Evolutionary conservation across 2,888 invertebrate genomes (phyloP), one percentile per base, ranked within the genome.

Genomic region (Lepetodrilus schrolli): DNA sequence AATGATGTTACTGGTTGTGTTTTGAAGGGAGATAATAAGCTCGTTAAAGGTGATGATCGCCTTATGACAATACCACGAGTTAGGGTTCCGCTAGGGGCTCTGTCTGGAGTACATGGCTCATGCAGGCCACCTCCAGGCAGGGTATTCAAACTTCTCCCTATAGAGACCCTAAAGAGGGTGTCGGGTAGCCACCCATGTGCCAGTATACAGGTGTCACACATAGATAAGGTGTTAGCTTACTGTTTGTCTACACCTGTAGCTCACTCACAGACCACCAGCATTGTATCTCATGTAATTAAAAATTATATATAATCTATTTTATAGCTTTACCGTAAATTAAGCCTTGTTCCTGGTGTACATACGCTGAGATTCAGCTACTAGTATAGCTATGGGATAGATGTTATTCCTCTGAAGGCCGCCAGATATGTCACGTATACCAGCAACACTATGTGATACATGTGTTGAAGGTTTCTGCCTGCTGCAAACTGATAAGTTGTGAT

Each of bases 201-300:
- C 4, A 30, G 13, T 23, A 30, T 34, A 58, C 58, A 58, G 58
- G 58, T 58, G 58, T 26, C 13, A n/a, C 58, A 30, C 30, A 34
- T 58, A 58, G 34, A 30, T 17, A 26, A 58, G 58, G 58, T 58
- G 58, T 58, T 58, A 58, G 58, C 30, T 58, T 58, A 58, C 58
- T 58, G 30, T 58, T 58, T 58, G 30, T 26, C 58, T 30, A 30
- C 58, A 58, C 58, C 58, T 58, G 58, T 58, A 34, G 20, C 8
- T 48, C 48, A 4, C 21, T 21, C 17, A 48, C 48, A 48, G 48
- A 21, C 21, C 20, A 48, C 13, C 17, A n/a, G n/a, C n/a, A n/a
- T n/a, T n/a, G n/a, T n/a, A n/a, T n/a, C n/a, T n/a, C n/a, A n/a
- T n/a, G n/a, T n/a, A n/a, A n/a, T n/a, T n/a, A n/a, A n/a, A n/a